A percentile compares a stretch with the other conserved stretches of the same genome.
Conservation (phyloP, 1,140 invertebrate genomes). For the Ceratina japonica region DNA sequence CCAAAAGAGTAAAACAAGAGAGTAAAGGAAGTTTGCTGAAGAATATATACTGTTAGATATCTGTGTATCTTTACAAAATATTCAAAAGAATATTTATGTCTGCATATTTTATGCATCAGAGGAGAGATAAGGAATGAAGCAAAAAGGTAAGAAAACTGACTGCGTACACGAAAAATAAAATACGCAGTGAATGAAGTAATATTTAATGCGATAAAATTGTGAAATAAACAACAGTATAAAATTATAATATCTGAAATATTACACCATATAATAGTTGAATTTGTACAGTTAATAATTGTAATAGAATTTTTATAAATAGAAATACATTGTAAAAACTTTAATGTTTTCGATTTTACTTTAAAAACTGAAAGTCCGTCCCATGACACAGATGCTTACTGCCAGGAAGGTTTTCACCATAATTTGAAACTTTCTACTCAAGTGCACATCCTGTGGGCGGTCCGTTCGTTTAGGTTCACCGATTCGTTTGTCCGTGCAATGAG, state of each 20-base stretch:
- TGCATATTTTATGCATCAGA: not conserved
- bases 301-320: not conserved
- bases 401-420: slow-evolving; percentile 70
- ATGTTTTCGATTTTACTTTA: slow-evolving; percentile 31
- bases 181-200: slow-evolving; percentile 13
- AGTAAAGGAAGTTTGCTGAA: slow-evolving; percentile 8
- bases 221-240: no score
- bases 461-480: slow-evolving; percentile 67
- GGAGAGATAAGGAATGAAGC: slow-evolving; percentile 13
- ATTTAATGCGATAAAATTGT: not conserved
- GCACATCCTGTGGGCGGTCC: slow-evolving; percentile 70
- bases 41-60: slow-evolving; percentile 1
- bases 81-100: slow-evolving; percentile 3
- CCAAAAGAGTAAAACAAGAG: not conserved
- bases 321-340: not conserved
- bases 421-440: slow-evolving; percentile 68
- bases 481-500: slow-evolving; percentile 57
- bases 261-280: no score
- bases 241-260: no score
- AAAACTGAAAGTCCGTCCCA: slow-evolving; percentile 62
- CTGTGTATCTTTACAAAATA: not conserved
- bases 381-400: slow-evolving; percentile 60
- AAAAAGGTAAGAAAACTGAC: slow-evolving; percentile 42
- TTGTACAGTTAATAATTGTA: no score
- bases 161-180: not conserved